phyloP scores from a whole-genome alignment of 2,888 invertebrate species.

The Trichopria drosophilae region DNA sequence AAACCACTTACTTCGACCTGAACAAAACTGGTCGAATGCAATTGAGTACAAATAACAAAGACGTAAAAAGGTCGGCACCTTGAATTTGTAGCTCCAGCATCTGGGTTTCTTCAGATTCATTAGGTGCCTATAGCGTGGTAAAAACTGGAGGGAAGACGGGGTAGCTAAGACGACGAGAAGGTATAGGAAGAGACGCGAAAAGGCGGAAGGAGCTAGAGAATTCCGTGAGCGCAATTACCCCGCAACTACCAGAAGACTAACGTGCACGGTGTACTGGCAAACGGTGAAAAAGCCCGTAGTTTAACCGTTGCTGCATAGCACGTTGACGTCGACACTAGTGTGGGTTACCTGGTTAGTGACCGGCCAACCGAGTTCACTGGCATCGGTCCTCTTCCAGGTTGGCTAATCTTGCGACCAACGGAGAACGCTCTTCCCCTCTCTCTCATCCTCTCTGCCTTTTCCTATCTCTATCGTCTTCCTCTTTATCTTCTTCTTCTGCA shows the following conservation, averaged over 20 bases:
- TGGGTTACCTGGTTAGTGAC: constrained; percentile 60
- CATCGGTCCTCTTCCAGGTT: constrained; percentile 53
- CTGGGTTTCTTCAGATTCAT: too few species aligned
- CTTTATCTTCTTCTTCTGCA: constrained; percentile 20
- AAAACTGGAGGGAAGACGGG: constrained; percentile 28
- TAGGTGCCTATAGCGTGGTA: too few species aligned
- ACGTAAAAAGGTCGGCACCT: too few species aligned
- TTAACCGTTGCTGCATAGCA: constrained; percentile 58
- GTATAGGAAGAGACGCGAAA: constrained; percentile 17
- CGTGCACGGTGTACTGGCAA: constrained; percentile 41
- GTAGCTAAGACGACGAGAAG: constrained; percentile 15
- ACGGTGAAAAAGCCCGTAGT: constrained; percentile 55
- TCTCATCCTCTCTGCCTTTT: constrained; percentile 18
- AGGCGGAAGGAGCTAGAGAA: constrained; percentile 37
- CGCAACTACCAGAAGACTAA: constrained; percentile 37
- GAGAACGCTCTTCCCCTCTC: constrained; percentile 7
- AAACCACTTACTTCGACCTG: too few species aligned
- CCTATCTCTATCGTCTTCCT: constrained; percentile 12
- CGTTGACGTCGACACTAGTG: constrained; percentile 55
- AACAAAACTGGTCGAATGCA: too few species aligned
- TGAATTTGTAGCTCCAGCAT: too few species aligned
- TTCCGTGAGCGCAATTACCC: constrained; percentile 43
- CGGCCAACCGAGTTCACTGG: constrained; percentile 60
- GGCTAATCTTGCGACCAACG: constrained; percentile 55
- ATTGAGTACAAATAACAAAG: too few species aligned